Conservation (phyloP, 2,797 vertebrate genomes). For the Takifugu rubripes region DNA sequence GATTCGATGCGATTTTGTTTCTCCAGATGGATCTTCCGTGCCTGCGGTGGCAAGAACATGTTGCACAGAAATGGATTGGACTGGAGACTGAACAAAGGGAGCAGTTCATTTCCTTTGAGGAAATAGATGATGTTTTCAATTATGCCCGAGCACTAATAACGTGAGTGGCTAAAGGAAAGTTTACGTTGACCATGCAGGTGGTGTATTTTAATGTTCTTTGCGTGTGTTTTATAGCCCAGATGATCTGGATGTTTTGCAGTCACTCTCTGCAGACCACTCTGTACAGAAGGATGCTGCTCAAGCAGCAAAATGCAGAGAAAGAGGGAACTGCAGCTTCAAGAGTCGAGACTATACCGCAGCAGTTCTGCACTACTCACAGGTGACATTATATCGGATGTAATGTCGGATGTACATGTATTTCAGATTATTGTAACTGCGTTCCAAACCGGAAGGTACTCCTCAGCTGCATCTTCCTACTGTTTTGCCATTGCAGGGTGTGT, state of each 20-base stretch:
- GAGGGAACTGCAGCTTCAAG: conserved; percentile 81
- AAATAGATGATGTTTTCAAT: conserved; percentile 68
- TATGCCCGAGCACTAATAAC: conserved; percentile 48
- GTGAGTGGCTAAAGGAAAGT: conserved; percentile 54
- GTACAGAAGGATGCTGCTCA: conserved; percentile 70
- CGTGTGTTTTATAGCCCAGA: conserved; percentile 62
- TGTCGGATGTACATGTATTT: too few species aligned
- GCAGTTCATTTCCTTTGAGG: conserved; percentile 51
- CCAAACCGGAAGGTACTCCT: too few species aligned
- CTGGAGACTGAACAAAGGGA: conserved; percentile 47
- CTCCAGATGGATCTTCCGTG: conserved; percentile 72
- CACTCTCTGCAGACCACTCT: conserved; percentile 52
- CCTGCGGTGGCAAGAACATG: conserved; percentile 66
- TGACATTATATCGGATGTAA: conserved; percentile 33
- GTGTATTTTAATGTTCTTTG: not conserved
- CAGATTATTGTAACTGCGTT: too few species aligned
- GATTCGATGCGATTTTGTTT: not conserved
- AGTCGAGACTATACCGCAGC: conserved; percentile 75
- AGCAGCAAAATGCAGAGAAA: conserved; percentile 74
- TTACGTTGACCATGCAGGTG: too few species aligned
- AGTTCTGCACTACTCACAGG: conserved; percentile 81
- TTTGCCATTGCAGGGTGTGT: conserved; percentile 77
- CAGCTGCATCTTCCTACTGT: conserved; percentile 22
- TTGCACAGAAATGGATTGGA: conserved; percentile 67
- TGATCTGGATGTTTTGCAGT: conserved; percentile 73